phyloP scores from a whole-genome alignment of 2,113 vertebrate genomes.

The Diadophis punctatus region DNA sequence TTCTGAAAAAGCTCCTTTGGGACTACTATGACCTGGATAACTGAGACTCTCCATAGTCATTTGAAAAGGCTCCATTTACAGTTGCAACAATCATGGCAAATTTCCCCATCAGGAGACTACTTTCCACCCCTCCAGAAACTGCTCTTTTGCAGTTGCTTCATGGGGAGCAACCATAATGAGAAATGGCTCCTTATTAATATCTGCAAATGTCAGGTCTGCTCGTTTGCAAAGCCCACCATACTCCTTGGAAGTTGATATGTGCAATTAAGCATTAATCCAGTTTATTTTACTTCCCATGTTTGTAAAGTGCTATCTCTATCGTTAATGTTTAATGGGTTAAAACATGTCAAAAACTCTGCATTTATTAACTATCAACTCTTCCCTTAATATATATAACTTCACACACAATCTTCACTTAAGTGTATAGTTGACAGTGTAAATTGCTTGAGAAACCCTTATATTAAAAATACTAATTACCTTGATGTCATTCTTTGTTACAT shows the following conservation, averaged over 20 bases:
- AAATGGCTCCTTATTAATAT: not conserved
- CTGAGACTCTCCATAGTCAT: not conserved
- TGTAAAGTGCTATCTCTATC: not conserved
- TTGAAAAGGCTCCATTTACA: not conserved
- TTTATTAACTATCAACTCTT: not conserved
- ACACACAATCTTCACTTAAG: not conserved
- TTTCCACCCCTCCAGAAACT: not conserved
- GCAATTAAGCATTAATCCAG: not conserved
- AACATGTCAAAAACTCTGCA: not conserved
- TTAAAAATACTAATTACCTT: not conserved
- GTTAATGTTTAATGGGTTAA: not conserved
- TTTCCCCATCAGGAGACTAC: not conserved
- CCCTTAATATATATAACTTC: not conserved
- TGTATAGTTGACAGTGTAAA: not conserved
- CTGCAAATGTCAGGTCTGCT: not conserved
- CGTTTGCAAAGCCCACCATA: not conserved
- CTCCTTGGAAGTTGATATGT: not conserved
- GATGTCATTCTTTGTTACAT: not conserved
- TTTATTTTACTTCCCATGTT: not conserved
- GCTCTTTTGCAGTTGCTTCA: not conserved
- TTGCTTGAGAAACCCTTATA: not conserved
- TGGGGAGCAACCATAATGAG: not conserved
- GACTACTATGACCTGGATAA: not conserved
- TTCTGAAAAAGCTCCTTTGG: not conserved
- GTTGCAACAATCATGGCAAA: not conserved